Conservation (phyloP, 2,113 vertebrate species). For the Siphamia tubifer region DNA sequence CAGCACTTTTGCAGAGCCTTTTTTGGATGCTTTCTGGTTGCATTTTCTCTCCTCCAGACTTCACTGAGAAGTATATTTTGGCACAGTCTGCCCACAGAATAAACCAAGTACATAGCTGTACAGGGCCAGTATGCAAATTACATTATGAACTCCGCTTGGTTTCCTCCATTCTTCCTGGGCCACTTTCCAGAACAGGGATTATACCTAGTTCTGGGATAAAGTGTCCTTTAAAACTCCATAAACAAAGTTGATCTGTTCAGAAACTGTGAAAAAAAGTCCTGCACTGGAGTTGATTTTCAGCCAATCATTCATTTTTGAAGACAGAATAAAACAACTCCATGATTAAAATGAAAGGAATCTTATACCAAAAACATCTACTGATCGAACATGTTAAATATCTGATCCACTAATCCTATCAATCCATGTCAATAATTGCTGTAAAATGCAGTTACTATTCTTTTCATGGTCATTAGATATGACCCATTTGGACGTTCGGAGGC, state of each 20-base stretch:
- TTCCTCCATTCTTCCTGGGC: not conserved
- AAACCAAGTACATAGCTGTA: conserved; percentile 22
- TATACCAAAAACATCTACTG: too few relatives aligned
- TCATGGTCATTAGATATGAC: too few relatives aligned
- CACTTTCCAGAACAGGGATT: conserved; percentile 13
- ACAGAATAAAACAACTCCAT: not conserved
- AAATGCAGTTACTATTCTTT: too few relatives aligned
- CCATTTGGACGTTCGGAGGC: too few relatives aligned
- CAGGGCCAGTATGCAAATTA: conserved; percentile 31
- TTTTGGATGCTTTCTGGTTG: conserved; percentile 20
- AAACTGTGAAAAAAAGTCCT: not conserved
- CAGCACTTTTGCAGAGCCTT: conserved; percentile 40
- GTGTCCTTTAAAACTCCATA: conserved; percentile 5
- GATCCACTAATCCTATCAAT: too few relatives aligned
- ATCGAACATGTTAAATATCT: too few relatives aligned
- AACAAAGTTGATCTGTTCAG: not conserved
- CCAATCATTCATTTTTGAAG: not conserved
- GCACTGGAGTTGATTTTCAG: not conserved
- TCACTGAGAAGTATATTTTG: conserved; percentile 8
- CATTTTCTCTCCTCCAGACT: not conserved
- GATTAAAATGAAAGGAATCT: too few relatives aligned
- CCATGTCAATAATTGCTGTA: too few relatives aligned
- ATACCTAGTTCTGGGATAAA: not conserved
- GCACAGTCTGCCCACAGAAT: conserved; percentile 4
- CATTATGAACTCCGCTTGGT: conserved; percentile 10